Percentiles rank a stretch among this genome's conserved stretches.
phyloP scores from a whole-genome alignment of 92 coral and sea anemone species.

The Plumapathes pennacea region DNA sequence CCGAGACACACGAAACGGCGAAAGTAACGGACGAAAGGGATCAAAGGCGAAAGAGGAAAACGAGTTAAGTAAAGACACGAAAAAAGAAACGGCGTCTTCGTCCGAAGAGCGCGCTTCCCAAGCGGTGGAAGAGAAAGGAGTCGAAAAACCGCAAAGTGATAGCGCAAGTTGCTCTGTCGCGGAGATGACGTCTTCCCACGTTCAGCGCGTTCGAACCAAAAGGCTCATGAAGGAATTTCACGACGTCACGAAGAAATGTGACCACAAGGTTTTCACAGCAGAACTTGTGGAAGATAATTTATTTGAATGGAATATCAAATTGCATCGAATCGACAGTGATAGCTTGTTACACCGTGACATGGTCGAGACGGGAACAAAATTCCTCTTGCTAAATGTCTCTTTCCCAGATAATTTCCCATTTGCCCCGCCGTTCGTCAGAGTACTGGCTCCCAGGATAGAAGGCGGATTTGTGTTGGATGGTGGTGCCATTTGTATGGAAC shows the following conservation, averaged over 20 bases:
- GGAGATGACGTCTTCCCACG: constrained; percentile 73
- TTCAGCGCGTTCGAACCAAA: constrained; percentile 80
- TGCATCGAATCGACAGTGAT: constrained; percentile 81
- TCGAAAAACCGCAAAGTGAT: constrained; percentile 13
- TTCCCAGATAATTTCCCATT: constrained; percentile 91
- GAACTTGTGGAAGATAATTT: constrained; percentile 85
- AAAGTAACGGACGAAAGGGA: constrained; percentile 63
- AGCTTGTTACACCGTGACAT: constrained; percentile 83
- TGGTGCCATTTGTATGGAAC: constrained; percentile 90
- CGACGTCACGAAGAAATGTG: constrained; percentile 72
- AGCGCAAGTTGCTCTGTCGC: constrained; percentile 37
- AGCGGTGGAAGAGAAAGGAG: constrained; percentile 23
- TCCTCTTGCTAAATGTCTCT: constrained; percentile 72
- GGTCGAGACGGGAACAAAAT: constrained; percentile 87
- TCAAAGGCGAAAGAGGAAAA: constrained; percentile 56
- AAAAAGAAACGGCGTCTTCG: constrained; percentile 20
- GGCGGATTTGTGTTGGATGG: constrained; percentile 90
- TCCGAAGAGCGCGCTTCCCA: neutral
- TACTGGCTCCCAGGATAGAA: constrained; percentile 85
- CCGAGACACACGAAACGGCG: constrained; percentile 75
- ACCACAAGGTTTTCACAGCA: constrained; percentile 75
- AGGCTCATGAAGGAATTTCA: constrained; percentile 89
- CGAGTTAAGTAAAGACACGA: constrained; percentile 39
- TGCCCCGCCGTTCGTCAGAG: constrained; percentile 89
- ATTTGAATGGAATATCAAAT: constrained; percentile 85